These are phyloP conservation scores for Drosophila leontia DNA, from an alignment of 1,140 invertebrate species.

Conservation along the genomic window DNA sequence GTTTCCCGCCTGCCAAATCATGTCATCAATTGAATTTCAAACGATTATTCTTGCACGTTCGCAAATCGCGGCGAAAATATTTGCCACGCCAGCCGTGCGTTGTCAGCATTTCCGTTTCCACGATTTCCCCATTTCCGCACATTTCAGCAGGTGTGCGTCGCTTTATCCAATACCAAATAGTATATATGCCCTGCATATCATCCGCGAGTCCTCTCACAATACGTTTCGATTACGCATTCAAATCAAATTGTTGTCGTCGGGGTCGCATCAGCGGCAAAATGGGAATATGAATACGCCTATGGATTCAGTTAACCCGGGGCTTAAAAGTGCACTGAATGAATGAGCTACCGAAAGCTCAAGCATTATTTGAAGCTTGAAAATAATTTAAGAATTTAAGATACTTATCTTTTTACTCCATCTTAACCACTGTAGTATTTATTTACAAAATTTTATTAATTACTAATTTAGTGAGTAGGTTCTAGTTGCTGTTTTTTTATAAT, in stretches of 20 bases:
- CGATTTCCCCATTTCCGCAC: conserved; percentile 18
- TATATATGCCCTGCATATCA: conserved; percentile 46
- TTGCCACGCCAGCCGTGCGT: conserved; percentile 51
- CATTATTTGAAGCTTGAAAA: no score
- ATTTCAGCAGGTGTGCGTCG: conserved; percentile 13
- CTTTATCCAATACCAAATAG: conserved; percentile 12
- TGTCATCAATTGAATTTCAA: conserved; percentile 83
- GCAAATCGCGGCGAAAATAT: conserved; percentile 74
- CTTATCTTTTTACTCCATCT: not conserved
- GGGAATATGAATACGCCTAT: conserved; percentile 36
- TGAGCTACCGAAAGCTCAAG: no score
- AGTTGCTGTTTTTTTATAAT: not conserved
- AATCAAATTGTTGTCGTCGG: conserved; percentile 74
- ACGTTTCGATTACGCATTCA: conserved; percentile 81
- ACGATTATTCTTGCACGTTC: conserved; percentile 80
- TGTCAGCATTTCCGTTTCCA: conserved; percentile 32
- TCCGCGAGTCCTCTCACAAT: conserved; percentile 54
- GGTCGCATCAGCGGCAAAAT: conserved; percentile 34
- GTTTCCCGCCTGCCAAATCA: conserved; percentile 66
- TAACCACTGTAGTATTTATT: no score
- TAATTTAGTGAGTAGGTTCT: no score
- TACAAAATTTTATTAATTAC: no score
- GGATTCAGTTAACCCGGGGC: conserved; percentile 7
- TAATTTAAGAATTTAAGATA: not conserved
- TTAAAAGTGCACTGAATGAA: not conserved